Conservation (phyloP, 2,888 invertebrate genomes). For the Chydorus sphaericus region DNA sequence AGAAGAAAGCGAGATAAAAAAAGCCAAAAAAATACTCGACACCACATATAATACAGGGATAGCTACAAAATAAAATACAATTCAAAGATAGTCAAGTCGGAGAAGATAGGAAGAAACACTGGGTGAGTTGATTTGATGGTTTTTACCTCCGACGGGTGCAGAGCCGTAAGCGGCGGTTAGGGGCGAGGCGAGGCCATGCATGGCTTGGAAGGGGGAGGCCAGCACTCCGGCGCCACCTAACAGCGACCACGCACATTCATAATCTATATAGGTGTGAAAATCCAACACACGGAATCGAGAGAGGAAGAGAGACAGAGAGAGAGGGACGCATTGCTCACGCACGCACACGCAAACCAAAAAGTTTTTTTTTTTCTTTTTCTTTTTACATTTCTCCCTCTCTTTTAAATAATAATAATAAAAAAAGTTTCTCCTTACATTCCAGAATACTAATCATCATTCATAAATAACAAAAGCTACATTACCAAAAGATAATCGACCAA, state of each 20-base stretch:
- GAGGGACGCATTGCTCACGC: too few relatives aligned
- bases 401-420: too few relatives aligned
- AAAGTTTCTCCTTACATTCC: too few relatives aligned
- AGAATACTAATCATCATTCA: too few relatives aligned
- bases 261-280: neutral
- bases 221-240: slow-evolving; percentile 72
- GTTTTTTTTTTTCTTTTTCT: too few relatives aligned
- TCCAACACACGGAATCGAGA: slow-evolving; percentile 1
- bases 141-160: slow-evolving; percentile 29
- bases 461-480: too few relatives aligned
- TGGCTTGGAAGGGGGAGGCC: slow-evolving; percentile 61
- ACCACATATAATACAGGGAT: neutral
- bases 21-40: neutral
- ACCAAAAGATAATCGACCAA: too few relatives aligned
- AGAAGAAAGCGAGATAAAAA: neutral
- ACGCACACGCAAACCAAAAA: too few relatives aligned
- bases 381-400: too few relatives aligned
- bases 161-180: slow-evolving; percentile 39
- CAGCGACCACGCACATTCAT: slow-evolving; percentile 9
- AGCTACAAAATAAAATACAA: neutral
- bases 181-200: slow-evolving; percentile 70
- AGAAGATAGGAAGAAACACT: neutral
- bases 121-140: slow-evolving; percentile 3
- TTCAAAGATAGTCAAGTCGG: neutral
- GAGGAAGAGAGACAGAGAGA: too few relatives aligned